Evolutionary conservation across 2,113 vertebrate species (phyloP).

Genomic region (Cranoglanis bouderius): DNA sequence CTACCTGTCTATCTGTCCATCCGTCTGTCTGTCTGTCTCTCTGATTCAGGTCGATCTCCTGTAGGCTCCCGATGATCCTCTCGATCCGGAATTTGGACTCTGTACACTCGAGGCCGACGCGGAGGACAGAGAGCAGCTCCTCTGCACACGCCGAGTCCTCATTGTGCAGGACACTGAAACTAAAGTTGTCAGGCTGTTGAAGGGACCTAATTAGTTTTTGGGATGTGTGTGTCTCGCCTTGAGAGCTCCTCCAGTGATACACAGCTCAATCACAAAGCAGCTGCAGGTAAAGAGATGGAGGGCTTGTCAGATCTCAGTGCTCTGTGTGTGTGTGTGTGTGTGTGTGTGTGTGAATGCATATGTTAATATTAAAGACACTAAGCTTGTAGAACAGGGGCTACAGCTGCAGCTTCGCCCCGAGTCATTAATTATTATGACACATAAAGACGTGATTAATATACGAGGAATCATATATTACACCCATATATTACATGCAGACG

Average conservation of each 20-base stretch:
- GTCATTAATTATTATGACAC: conserved; percentile 66
- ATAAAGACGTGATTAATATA: conserved; percentile 60
- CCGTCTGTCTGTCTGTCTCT: neutral
- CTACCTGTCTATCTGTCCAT: neutral
- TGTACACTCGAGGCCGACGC: neutral
- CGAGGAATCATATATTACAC: conserved; percentile 21
- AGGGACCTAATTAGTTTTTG: conserved; percentile 68
- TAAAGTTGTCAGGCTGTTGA: conserved; percentile 60
- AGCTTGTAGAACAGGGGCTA: conserved; percentile 48
- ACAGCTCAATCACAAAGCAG: conserved; percentile 72
- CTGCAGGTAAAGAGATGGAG: conserved; percentile 65
- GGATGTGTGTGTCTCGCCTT: conserved; percentile 65
- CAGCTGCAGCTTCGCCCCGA: conserved; percentile 70
- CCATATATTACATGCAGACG: conserved; percentile 36
- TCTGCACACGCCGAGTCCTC: conserved; percentile 14
- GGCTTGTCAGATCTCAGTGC: conserved; percentile 31
- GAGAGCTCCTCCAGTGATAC: conserved; percentile 64
- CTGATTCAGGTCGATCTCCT: neutral
- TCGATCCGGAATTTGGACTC: conserved; percentile 6
- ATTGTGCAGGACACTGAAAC: conserved; percentile 45
- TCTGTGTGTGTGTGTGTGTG: conserved; percentile 39
- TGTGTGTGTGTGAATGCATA: conserved; percentile 26
- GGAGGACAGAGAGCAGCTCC: neutral
- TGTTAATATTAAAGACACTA: conserved; percentile 58
- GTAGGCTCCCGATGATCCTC: conserved; percentile 5